Evolutionary conservation across 2,888 invertebrate genomes (phyloP).

Genomic region (Ophion ventricosus): DNA sequence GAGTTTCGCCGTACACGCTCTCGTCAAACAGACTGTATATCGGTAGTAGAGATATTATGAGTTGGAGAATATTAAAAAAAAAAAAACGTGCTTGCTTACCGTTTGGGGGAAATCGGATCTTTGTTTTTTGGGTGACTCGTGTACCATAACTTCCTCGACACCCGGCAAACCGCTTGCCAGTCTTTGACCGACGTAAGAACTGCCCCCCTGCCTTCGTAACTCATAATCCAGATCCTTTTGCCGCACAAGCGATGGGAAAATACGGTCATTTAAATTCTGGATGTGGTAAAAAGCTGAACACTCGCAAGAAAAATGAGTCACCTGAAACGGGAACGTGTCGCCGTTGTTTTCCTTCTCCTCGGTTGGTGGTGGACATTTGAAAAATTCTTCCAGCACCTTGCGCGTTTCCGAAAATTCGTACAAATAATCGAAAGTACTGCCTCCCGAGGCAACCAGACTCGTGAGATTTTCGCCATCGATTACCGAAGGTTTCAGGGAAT

Average conservation of each 20-base stretch:
- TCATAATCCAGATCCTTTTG: conserved; percentile 90
- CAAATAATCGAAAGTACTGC: conserved; percentile 91
- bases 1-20: too few relatives aligned
- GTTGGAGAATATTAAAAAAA: neutral
- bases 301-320: conserved; percentile 62
- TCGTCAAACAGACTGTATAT: too few relatives aligned
- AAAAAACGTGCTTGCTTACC: conserved; percentile 69
- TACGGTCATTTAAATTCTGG: neutral
- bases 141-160: conserved; percentile 81
- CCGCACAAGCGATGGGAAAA: conserved; percentile 49
- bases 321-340: conserved; percentile 84
- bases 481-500: conserved; percentile 74
- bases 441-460: conserved; percentile 80
- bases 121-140: conserved; percentile 82
- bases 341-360: conserved; percentile 84
- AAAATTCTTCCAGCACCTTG: conserved; percentile 96
- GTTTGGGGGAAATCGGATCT: conserved; percentile 80
- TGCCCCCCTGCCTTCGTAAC: conserved; percentile 89
- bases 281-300: neutral
- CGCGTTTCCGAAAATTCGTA: conserved; percentile 97
- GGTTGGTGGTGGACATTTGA: conserved; percentile 90
- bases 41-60: neutral
- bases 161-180: conserved; percentile 86
- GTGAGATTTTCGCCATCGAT: conserved; percentile 79
- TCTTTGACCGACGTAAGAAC: conserved; percentile 91